Evolutionary conservation across 2,797 vertebrate genomes (phyloP).

Genomic region (Phataginus tetradactyla): DNA sequence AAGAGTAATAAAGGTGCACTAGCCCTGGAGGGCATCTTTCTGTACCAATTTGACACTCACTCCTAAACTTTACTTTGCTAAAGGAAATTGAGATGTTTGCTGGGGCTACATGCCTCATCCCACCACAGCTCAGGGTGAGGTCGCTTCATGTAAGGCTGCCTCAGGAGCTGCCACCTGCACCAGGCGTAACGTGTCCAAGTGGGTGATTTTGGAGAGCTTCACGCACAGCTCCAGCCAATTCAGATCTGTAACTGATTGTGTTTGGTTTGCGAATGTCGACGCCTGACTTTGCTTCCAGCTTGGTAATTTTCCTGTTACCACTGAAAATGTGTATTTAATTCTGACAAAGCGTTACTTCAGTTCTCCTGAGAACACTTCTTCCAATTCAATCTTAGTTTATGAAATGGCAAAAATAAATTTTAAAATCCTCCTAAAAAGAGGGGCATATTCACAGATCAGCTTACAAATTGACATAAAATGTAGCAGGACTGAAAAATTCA

Average conservation of each 20-base stretch:
- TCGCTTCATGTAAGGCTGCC: not conserved
- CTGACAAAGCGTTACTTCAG: constrained; percentile 19
- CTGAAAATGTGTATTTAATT: not conserved
- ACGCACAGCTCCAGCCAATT: not conserved
- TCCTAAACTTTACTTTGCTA: not conserved
- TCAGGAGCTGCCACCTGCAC: not conserved
- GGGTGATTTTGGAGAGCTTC: not conserved
- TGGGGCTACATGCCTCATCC: not conserved
- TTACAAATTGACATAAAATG: not conserved
- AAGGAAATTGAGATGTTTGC: not conserved
- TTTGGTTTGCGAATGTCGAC: not conserved
- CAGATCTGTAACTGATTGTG: not conserved
- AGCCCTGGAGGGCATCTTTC: not conserved
- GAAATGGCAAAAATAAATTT: constrained; percentile 11
- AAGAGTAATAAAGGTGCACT: not conserved
- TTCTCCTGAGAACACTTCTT: not conserved
- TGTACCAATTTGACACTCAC: not conserved
- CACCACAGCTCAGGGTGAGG: not conserved
- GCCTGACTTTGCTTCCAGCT: not conserved
- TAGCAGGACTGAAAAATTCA: not conserved
- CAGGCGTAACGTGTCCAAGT: not conserved
- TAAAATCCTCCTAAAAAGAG: not conserved
- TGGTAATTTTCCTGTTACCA: not conserved
- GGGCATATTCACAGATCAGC: not conserved
- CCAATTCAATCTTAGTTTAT: not conserved